phyloP scores from a whole-genome alignment of 2,113 vertebrate species.

The Salvelinus namaycush region DNA sequence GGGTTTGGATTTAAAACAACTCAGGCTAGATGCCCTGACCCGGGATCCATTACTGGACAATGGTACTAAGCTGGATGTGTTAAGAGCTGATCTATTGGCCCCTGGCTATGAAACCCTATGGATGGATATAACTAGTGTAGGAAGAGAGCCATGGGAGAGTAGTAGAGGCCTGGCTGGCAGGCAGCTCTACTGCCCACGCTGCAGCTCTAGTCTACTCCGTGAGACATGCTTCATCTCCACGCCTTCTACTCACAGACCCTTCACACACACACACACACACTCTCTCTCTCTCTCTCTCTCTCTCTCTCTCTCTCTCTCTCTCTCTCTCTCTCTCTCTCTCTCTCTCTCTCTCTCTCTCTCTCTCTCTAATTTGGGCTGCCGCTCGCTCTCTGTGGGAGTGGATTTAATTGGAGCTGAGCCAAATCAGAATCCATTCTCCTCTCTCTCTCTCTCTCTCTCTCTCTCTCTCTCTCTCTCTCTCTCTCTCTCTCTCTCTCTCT shows the following conservation, averaged over 20 bases:
- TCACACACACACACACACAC: not conserved
- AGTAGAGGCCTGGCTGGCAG: too few species aligned
- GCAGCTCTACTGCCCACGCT: not conserved
- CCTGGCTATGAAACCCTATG: not conserved
- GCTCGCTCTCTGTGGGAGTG: conserved; percentile 16
- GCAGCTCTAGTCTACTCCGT: not conserved
- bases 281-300: not conserved
- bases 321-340: too few species aligned
- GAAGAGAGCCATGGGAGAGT: not conserved
- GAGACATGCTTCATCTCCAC: not conserved
- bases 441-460: conserved; percentile 29
- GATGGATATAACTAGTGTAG: not conserved
- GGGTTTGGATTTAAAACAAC: not conserved
- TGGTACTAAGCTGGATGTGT: not conserved
- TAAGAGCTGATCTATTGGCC: not conserved
- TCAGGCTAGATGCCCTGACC: not conserved
- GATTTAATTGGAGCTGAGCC: conserved; percentile 25
- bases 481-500: too few species aligned
- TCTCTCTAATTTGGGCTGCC: not conserved
- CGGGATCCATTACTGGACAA: not conserved
- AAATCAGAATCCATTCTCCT: conserved; percentile 24
- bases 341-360: too few species aligned
- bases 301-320: too few species aligned
- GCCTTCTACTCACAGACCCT: not conserved
- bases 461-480: not conserved